phyloP scores from a whole-genome alignment of 2,113 vertebrate genomes.

The Heliornis fulica region DNA sequence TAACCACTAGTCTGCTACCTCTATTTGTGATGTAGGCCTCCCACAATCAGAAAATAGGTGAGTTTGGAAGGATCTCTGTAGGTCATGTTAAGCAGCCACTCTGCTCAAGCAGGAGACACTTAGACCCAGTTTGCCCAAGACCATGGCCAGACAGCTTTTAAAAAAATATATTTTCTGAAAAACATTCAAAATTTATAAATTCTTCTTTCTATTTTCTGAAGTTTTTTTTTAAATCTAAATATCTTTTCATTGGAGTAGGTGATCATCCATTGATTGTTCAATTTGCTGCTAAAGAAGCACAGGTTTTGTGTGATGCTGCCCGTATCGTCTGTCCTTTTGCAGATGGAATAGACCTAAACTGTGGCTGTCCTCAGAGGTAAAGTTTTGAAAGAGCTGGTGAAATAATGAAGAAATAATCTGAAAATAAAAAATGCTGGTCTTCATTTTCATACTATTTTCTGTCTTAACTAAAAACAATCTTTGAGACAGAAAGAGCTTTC shows the following conservation, averaged over 20 bases:
- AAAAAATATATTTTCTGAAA: background rate
- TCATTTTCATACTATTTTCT: background rate
- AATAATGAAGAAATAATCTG: conserved; percentile 9
- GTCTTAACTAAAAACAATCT: background rate
- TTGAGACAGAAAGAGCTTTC: background rate
- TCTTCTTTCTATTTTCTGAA: background rate
- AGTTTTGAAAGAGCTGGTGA: conserved; percentile 26
- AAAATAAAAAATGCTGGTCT: background rate
- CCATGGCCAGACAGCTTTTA: background rate
- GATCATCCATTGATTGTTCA: conserved; percentile 93
- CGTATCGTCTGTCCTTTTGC: conserved; percentile 86
- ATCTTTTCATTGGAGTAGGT: conserved; percentile 71
- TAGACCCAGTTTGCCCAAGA: background rate
- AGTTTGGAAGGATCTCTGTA: background rate
- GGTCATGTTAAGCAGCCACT: background rate
- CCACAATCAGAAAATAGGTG: background rate
- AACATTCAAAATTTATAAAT: background rate
- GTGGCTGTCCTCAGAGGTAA: conserved; percentile 97
- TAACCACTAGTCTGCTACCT: background rate
- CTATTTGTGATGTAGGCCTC: background rate
- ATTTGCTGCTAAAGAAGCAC: conserved; percentile 92
- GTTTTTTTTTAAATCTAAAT: background rate
- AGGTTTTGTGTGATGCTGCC: conserved; percentile 89
- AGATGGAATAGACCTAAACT: conserved; percentile 95
- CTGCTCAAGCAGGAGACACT: background rate